These are phyloP conservation scores for Caenorhabditis brenneri DNA, from an alignment of 1,140 invertebrate genomes.

Conservation along the genomic window DNA sequence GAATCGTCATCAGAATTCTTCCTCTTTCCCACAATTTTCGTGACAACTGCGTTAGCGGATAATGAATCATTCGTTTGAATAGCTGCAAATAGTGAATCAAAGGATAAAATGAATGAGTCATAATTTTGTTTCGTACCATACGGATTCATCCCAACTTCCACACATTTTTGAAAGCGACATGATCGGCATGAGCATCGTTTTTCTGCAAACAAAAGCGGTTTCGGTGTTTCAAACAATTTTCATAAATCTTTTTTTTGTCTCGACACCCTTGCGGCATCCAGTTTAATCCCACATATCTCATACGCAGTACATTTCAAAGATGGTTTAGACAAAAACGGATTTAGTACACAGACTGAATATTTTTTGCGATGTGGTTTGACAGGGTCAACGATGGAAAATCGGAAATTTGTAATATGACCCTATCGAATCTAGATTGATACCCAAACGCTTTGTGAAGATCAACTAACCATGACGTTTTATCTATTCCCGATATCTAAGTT, in stretches of 20 bases:
- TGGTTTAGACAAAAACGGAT: background rate
- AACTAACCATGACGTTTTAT: background rate
- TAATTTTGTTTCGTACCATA: background rate
- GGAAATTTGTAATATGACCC: background rate
- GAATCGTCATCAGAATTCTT: slow-evolving; percentile 15
- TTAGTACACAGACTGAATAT: background rate
- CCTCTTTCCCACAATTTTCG: slow-evolving; percentile 33
- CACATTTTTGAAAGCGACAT: slow-evolving; percentile 53
- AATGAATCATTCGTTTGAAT: slow-evolving; percentile 45
- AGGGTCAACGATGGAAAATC: background rate
- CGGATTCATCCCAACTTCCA: slow-evolving; percentile 54
- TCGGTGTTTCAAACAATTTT: background rate
- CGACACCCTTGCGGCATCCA: background rate
- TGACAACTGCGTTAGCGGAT: slow-evolving; percentile 24
- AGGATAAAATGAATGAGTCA: background rate
- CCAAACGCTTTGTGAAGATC: too few species aligned
- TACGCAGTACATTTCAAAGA: background rate
- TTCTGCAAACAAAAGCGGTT: slow-evolving; percentile 42
- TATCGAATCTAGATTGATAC: background rate
- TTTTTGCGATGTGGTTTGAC: background rate
- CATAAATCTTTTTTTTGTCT: background rate
- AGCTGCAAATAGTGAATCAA: background rate
- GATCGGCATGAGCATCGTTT: slow-evolving; percentile 50
- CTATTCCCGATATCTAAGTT: background rate
- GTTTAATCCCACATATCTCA: background rate